These are phyloP conservation scores for Phalacrocorax pelagicus DNA, from an alignment of 2,113 vertebrate species.

Conservation along the genomic window DNA sequence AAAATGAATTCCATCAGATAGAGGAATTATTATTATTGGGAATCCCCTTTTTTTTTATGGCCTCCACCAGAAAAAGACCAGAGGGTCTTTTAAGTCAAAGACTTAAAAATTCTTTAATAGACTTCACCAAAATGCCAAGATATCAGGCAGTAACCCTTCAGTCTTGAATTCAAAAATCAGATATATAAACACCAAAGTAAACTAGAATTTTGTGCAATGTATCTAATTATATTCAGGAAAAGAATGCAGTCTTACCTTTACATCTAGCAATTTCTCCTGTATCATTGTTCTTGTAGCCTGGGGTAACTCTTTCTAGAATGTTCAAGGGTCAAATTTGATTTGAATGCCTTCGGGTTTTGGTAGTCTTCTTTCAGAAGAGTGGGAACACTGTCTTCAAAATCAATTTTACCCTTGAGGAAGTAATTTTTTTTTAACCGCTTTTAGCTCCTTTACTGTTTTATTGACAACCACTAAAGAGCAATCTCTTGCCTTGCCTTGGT, in stretches of 20 bases:
- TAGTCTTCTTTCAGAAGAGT: not conserved
- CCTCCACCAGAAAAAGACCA: not conserved
- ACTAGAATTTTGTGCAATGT: not conserved
- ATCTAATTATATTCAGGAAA: not conserved
- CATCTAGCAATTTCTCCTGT: not conserved
- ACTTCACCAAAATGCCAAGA: not conserved
- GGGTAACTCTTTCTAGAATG: not conserved
- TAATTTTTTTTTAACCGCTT: not conserved
- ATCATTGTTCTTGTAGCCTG: not conserved
- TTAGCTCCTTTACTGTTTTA: not conserved
- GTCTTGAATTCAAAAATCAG: not conserved
- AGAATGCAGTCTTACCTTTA: not conserved
- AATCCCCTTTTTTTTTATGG: not conserved
- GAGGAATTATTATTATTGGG: not conserved
- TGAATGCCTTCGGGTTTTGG: not conserved
- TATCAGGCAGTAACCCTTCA: not conserved
- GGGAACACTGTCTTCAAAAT: not conserved
- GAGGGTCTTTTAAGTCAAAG: not conserved
- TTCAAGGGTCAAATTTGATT: not conserved
- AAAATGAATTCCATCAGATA: not conserved
- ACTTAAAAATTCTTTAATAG: not conserved
- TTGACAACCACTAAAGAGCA: not conserved
- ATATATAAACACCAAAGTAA: not conserved
- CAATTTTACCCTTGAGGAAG: not conserved
- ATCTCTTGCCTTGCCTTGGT: not conserved